Base-by-base conservation (phyloP, 2,113 vertebrate species). In the Lamprotornis superbus region DNA sequence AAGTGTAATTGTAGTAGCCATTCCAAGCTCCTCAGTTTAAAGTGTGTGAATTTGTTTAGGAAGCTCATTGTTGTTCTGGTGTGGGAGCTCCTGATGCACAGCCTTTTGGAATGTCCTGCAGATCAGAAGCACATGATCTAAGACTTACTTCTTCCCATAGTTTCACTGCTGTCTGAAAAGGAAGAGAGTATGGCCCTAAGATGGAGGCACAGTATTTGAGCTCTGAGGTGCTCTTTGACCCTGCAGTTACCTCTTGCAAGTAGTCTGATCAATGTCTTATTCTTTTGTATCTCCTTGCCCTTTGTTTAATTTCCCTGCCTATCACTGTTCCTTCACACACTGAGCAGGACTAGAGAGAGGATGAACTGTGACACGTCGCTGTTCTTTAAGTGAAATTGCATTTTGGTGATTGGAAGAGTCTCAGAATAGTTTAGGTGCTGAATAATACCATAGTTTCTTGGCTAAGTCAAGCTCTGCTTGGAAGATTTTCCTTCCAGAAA, bases 21-120 rank as follows among this genome's bases (percentile, higher is more conserved):
- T 70, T 88, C 46, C 20, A 52, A 40, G 50, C 42, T 74, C 6
- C 25, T 70, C 7, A 19, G 35, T 77, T 63, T 52, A 7, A 67
- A 74, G 40, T 30, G 53, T 49, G 77, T 57, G 59, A 56, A 85
- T 52, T 91, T 76, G 63, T 85, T 76, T 57, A 78, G 90, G 76
- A 86, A 90, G 46, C 88, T 81, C 79, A 15, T 88, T 78, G 37
- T 27, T 4, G 1, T 60, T 63, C 52, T 65, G 31, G 3, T 68
- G 7, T 23, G 25, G 52, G 57, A 63, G 7, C 78, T 88, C 30
- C 35, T n/a, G 55, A 60, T 83, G 55, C 24, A 10, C 35, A 60
- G 24, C 52, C 11, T 65, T 74, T 27, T 83, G 87, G 85, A 86
- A 86, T 70, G 79, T 78, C 49, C 85, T 78, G 56, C 53, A 56